Percentiles rank a stretch among this genome's conserved stretches.
These are phyloP conservation scores for Chloroceryle amazona DNA, from an alignment of 2,797 vertebrate genomes.

Conservation along the genomic window DNA sequence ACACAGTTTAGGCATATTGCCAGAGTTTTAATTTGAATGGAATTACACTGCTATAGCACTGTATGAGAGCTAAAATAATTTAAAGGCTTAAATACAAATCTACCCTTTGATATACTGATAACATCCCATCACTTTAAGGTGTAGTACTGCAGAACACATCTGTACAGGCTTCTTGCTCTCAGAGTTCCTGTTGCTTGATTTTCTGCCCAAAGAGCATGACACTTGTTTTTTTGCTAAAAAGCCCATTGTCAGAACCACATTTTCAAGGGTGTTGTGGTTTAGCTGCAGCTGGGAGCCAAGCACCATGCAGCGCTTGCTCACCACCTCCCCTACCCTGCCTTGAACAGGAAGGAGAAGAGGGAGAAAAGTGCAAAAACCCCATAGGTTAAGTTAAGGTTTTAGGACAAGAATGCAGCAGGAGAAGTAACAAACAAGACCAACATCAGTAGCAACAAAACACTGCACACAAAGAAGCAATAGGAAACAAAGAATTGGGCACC, in stretches of 20 bases:
- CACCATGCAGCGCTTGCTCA: no score
- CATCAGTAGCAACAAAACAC: no score
- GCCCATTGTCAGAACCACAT: rapidly evolving
- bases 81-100: not conserved
- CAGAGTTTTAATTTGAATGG: not conserved
- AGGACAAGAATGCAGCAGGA: no score
- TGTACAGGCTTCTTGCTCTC: not conserved
- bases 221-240: not conserved
- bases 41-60: not conserved
- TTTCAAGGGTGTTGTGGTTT: not conserved
- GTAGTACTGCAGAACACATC: not conserved
- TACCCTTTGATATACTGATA: not conserved
- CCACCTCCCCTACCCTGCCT: no score
- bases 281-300: no score
- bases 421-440: no score
- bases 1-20: not conserved
- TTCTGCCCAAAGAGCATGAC: no score
- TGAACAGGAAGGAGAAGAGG: no score
- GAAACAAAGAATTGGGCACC: no score
- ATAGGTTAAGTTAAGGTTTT: no score
- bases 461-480: no score
- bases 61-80: not conserved
- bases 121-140: not conserved
- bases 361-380: no score
- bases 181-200: not conserved